Evolutionary conservation across 2,113 vertebrate species (phyloP).

Genomic region (Hucho hucho): DNA sequence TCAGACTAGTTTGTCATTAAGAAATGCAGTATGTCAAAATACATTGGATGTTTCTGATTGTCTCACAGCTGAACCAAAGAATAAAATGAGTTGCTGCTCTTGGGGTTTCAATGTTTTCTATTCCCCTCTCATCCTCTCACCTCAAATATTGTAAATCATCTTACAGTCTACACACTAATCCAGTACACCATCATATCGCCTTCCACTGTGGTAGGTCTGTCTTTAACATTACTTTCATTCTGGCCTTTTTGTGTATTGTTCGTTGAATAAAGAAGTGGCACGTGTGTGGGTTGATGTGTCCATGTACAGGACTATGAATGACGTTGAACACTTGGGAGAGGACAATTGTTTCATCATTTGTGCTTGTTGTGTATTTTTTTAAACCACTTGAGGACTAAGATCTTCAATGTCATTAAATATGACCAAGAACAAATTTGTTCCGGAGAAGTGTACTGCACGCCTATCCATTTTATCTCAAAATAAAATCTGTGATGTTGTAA

Average conservation of each 20-base stretch:
- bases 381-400: slow-evolving; percentile 10
- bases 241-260: not conserved
- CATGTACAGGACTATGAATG: not conserved
- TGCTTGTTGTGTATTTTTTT: not conserved
- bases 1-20: not conserved
- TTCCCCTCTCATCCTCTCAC: not conserved
- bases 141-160: not conserved
- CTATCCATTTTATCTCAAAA: not conserved
- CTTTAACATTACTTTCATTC: not conserved
- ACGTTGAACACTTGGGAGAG: not conserved
- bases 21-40: not conserved
- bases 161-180: not conserved
- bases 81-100: not conserved
- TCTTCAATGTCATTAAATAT: not conserved
- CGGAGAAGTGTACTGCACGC: not conserved
- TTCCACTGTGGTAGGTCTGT: not conserved
- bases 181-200: not conserved
- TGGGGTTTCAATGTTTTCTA: not conserved
- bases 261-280: not conserved
- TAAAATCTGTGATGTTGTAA: slow-evolving; percentile 9
- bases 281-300: not conserved
- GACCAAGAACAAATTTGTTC: slow-evolving; percentile 24
- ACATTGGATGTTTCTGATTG: not conserved
- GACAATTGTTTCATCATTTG: not conserved
- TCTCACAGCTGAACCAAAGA: slow-evolving; percentile 2